Evolutionary conservation across 2,888 invertebrate species (phyloP).

Genomic region (Cheilosia variabilis): DNA sequence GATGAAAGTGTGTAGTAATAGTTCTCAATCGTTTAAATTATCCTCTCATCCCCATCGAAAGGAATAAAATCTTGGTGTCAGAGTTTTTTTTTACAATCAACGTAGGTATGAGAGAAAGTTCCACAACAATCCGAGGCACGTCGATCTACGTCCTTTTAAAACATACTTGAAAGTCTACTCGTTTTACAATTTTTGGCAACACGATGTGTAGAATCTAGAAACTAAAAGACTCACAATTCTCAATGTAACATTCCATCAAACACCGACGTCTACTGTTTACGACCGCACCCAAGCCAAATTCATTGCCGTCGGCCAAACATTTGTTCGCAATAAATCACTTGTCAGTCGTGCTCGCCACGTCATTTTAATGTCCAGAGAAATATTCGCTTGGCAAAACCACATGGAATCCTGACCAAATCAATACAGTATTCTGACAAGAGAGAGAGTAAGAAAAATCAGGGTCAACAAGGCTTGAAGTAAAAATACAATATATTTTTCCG

Average conservation of each 20-base stretch:
- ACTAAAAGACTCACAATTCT: not conserved
- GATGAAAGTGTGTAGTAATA: no score
- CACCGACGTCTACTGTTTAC: not conserved
- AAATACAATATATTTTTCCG: not conserved
- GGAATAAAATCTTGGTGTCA: no score
- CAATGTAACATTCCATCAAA: not conserved
- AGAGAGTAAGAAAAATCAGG: not conserved
- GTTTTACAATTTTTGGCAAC: no score
- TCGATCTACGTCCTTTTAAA: no score
- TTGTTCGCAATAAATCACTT: constrained; percentile 22
- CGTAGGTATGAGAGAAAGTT: no score
- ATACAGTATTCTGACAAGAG: not conserved
- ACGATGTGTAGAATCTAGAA: no score
- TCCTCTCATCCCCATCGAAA: no score
- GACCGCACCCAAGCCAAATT: constrained; percentile 3
- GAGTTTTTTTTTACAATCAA: no score
- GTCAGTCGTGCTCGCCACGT: constrained; percentile 16
- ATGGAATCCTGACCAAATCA: constrained; percentile 10
- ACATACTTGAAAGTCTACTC: no score
- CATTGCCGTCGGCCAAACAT: constrained; percentile 11
- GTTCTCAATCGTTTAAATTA: no score
- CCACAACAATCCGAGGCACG: no score
- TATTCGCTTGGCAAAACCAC: constrained; percentile 22
- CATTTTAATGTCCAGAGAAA: constrained; percentile 6
- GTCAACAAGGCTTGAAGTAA: not conserved